Evolutionary conservation across 2,797 vertebrate species (phyloP), one percentile per base, ranked within the genome.

Genomic region (Acanthiza pusilla): DNA sequence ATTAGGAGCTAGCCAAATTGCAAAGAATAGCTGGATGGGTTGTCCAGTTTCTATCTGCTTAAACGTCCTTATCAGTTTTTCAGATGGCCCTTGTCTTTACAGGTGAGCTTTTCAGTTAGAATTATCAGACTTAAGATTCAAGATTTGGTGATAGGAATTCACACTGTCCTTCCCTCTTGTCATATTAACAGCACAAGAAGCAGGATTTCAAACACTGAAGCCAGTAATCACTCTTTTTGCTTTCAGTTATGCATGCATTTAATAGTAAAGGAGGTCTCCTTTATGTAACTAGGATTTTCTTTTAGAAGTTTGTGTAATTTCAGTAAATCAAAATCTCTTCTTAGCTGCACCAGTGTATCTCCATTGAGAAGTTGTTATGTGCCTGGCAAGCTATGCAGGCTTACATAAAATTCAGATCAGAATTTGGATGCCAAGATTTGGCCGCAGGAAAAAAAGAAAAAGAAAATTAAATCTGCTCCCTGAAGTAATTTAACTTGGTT

Each of bases 321-420:
- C 45, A 17, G 19, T 60, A 65, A 76, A 82, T 16, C 9, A n/a
- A 76, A 63, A 34, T 66, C 29, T 50, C 48, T 63, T 43, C 45
- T 47, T 42, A 74, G 10, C 16, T 76, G 29, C 1, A 3, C 11
- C 14, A 43, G 7, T 16, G 15, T 29, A 48, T 26, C 48, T 70
- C 27, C 47, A 40, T 9, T 76, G 51, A 16, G 62, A 21, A 6
- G 38, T 45, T 71, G 3, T 20, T 42, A 7, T 7, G 3, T 73
- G 13, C 6, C 25, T 51, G 43, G 23, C 32, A 67, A 78, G 7
- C 4, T 54, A 34, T 0, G 0, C 3, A 66, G 34, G 11, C 23
- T 94, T 78, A 48, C 21, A 23, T 18, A 78, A 88, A 93, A 75
- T 58, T 85, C 22, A 75, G 36, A 62, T 51, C 13, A 61, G 34